phyloP scores from a whole-genome alignment of 2,888 invertebrate species.

The Nysson spinosus region DNA sequence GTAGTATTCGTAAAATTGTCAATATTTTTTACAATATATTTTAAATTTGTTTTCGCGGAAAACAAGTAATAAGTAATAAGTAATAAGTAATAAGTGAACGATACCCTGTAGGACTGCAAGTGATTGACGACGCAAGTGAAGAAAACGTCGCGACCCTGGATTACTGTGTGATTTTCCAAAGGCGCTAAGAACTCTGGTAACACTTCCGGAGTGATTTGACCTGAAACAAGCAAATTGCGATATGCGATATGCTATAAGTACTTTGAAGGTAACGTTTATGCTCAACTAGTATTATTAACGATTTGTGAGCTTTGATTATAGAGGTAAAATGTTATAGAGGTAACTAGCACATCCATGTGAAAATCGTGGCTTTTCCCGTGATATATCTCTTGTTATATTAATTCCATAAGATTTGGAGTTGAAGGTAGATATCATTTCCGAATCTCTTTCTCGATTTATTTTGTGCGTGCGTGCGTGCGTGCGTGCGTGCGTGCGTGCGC shows the following conservation, averaged over 20 bases:
- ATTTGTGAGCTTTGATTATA: too few species aligned
- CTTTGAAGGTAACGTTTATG: not conserved
- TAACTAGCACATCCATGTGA: too few species aligned
- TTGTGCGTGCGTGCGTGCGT: too few species aligned
- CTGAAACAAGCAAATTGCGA: conserved; percentile 72
- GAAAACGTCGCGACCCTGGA: conserved; percentile 91
- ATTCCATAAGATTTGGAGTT: conserved; percentile 60
- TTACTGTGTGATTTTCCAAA: conserved; percentile 91
- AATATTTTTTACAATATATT: too few species aligned
- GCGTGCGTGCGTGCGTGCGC: too few species aligned
- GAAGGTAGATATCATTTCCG: conserved; percentile 21
- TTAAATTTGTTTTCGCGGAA: too few species aligned
- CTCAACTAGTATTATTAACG: too few species aligned
- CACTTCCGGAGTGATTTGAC: conserved; percentile 81
- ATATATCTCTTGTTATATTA: too few species aligned
- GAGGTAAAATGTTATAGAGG: too few species aligned
- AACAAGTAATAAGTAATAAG: not conserved
- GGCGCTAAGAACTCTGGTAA: conserved; percentile 91
- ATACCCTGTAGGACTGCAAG: conserved; percentile 90
- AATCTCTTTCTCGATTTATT: not conserved
- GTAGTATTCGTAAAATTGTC: too few species aligned
- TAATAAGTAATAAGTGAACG: not conserved
- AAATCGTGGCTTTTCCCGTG: too few species aligned
- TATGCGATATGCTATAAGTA: not conserved
- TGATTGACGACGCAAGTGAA: conserved; percentile 95